Evolutionary conservation across 2,113 vertebrate genomes (phyloP).

Genomic region (Vidua chalybeata): DNA sequence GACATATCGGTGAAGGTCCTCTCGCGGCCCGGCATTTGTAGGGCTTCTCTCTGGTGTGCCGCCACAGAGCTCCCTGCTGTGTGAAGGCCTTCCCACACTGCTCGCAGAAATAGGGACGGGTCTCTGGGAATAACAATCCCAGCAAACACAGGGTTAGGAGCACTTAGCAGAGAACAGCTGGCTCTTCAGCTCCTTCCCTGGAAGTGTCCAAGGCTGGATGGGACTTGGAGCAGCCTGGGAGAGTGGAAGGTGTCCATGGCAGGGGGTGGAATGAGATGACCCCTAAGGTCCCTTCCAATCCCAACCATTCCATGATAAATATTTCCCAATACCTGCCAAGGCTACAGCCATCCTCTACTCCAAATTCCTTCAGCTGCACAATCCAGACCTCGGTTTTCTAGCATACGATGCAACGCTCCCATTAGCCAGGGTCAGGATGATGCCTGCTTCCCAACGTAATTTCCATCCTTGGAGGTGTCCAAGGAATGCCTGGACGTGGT

Average conservation of each 20-base stretch:
- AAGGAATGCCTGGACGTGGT: not conserved
- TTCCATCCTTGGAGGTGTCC: not conserved
- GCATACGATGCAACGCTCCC: rapidly evolving
- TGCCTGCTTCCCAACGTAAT: not conserved
- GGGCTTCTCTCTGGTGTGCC: conserved; percentile 69
- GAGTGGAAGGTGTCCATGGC: not conserved
- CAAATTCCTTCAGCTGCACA: not conserved
- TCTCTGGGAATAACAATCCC: not conserved
- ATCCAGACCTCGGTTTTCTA: not conserved
- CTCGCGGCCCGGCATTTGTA: conserved; percentile 68
- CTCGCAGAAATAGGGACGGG: conserved; percentile 69
- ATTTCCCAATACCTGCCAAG: not conserved
- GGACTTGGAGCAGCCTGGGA: not conserved
- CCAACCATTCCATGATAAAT: not conserved
- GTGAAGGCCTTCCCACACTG: conserved; percentile 71
- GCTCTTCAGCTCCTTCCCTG: not conserved
- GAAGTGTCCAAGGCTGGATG: rapidly evolving
- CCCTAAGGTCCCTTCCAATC: not conserved
- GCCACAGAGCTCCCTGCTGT: conserved; percentile 68
- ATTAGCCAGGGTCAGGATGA: rapidly evolving
- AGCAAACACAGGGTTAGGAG: not conserved
- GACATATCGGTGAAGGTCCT: conserved; percentile 70
- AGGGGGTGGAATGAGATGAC: not conserved
- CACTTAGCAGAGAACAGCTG: rapidly evolving
- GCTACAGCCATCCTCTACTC: not conserved